Conservation (phyloP, 2,888 invertebrate genomes). For the Shargacucullia verbasci region DNA sequence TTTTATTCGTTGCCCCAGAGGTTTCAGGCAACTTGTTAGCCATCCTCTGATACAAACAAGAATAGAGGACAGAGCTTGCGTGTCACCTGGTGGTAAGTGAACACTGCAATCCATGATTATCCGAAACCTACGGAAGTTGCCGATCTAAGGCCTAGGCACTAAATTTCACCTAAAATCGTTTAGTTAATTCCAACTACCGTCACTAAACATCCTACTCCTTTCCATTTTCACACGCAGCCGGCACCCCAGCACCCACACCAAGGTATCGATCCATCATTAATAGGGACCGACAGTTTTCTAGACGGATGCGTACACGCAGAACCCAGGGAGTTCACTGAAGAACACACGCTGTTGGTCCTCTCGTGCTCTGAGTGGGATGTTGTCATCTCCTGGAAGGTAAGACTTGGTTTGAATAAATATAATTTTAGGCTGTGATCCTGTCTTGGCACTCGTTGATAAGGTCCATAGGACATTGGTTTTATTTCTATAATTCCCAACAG, state of each 20-base stretch:
- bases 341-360: slow-evolving; percentile 90
- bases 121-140: no score
- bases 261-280: slow-evolving; percentile 91
- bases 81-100: no score
- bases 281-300: slow-evolving; percentile 90
- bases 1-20: no score
- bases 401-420: slow-evolving; percentile 2
- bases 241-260: slow-evolving; percentile 97
- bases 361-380: slow-evolving; percentile 90
- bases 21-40: no score
- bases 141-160: no score
- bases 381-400: slow-evolving; percentile 83
- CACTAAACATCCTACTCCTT: background rate
- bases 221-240: slow-evolving; percentile 90
- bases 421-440: background rate
- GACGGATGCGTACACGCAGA: slow-evolving; percentile 90
- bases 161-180: no score
- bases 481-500: no score
- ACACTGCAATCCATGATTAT: no score
- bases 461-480: no score
- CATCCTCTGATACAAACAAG: no score
- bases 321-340: slow-evolving; percentile 89
- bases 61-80: no score
- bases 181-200: background rate
- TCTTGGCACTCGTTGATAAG: no score